phyloP scores from a whole-genome alignment of 2,797 vertebrate genomes.

The Champsocephalus esox region DNA sequence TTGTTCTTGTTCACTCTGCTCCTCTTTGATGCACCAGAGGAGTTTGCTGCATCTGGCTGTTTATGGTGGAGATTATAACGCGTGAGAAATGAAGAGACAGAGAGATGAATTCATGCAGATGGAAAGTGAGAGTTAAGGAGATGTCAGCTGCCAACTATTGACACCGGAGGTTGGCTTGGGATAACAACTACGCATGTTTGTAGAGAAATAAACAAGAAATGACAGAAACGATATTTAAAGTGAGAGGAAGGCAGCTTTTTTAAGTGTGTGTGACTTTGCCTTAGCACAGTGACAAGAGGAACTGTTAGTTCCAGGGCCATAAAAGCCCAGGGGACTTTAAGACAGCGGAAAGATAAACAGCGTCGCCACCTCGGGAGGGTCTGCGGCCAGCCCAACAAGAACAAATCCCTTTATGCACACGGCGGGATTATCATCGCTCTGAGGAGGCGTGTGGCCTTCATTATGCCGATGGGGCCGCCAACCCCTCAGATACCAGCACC shows the following conservation, averaged over 20 bases:
- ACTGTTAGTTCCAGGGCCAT: slow-evolving; percentile 70
- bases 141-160: slow-evolving; percentile 30
- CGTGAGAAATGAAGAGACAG: slow-evolving; percentile 39
- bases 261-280: slow-evolving; percentile 14
- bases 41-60: slow-evolving; percentile 56
- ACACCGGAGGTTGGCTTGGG: slow-evolving; percentile 12
- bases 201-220: slow-evolving; percentile 15
- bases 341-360: slow-evolving; percentile 82
- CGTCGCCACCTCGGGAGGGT: slow-evolving; percentile 70
- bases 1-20: slow-evolving; percentile 54
- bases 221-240: slow-evolving; percentile 35
- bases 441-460: slow-evolving; percentile 61
- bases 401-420: slow-evolving; percentile 82
- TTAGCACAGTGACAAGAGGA: slow-evolving; percentile 60
- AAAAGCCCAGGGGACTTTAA: slow-evolving; percentile 72
- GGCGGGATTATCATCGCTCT: slow-evolving; percentile 75
- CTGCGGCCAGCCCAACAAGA: slow-evolving; percentile 73
- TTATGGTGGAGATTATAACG: slow-evolving; percentile 52
- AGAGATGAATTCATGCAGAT: slow-evolving; percentile 33
- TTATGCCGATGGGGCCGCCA: slow-evolving; percentile 57
- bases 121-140: slow-evolving; percentile 25
- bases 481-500: slow-evolving; percentile 59
- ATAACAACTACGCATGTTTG: slow-evolving; percentile 33
- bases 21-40: slow-evolving; percentile 51
- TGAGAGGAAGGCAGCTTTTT: slow-evolving; percentile 23